Evolutionary conservation across 2,113 vertebrate genomes (phyloP), one percentile per base, ranked within the genome.

Genomic region (Vulpes ferrilata): DNA sequence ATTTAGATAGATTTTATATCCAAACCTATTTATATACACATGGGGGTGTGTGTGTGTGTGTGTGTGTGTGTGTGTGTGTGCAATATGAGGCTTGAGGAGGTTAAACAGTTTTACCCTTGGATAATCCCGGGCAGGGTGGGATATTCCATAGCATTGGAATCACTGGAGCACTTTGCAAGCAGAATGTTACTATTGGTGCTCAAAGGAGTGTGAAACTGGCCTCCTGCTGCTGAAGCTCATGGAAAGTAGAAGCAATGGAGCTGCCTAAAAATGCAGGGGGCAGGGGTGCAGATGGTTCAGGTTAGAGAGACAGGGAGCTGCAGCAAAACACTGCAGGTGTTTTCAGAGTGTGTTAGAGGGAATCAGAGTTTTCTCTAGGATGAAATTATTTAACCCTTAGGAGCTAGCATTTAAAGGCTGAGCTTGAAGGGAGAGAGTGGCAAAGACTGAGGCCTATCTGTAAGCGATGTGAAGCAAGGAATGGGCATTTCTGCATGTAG

Each of bases 61-160:
- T 11, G 7, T 5, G 5, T 7, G 4, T 55, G 15, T 20, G 7
- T 3, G 20, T 55, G 19, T 5, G 4, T 2, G 22, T 38, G 30
- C 90, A 43, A 67, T 60, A 20, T 0, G 53, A 95, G 25, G 12
- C 16, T 48, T 10, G 35, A 62, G 51, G 30, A 90, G 64, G 32
- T 79, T 57, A 79, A 60, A 65, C 2, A 10, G 35, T 30, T 19
- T 11, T 22, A 38, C 32, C 3, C 43, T 69, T 51, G 85, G 55
- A 16, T 79, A 38, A 90, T 35, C 20, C 7, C 2, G 5, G 43
- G 60, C 23, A 5, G 38, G 23, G 6, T 25, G 23, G n/a, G n/a
- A 5, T 55, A 20, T 48, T 93, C 22, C 1, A 74, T 20, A 38
- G 73, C 32, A 3, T 43, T 22, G 87, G 60, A 81, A 57, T 43